Conservation (phyloP, 2,797 vertebrate genomes). For the Moxostoma hubbsi region DNA sequence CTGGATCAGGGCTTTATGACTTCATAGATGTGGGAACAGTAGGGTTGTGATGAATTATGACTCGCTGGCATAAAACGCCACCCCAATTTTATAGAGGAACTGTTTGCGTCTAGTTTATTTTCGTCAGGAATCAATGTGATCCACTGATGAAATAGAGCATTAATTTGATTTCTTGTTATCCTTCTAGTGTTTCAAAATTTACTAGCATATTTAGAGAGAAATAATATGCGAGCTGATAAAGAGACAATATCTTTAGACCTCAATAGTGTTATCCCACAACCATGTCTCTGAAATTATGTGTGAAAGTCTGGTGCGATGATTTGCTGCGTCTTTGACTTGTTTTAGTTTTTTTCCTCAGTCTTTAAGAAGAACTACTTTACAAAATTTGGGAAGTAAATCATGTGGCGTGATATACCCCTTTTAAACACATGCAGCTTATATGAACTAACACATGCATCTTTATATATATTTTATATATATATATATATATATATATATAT, state of each 20-base stretch:
- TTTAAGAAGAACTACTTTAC: too few relatives aligned
- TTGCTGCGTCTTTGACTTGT: neutral
- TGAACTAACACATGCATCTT: too few relatives aligned
- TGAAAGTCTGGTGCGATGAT: neutral
- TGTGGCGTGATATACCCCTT: too few relatives aligned
- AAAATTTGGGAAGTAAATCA: too few relatives aligned
- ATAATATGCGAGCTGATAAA: neutral
- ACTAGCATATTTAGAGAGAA: slow-evolving; percentile 1
- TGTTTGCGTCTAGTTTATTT: slow-evolving; percentile 69
- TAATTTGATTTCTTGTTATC: slow-evolving; percentile 57
- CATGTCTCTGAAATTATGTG: neutral
- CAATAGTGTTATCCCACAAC: neutral
- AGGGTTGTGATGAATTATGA: slow-evolving; percentile 61
- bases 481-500: too few relatives aligned
- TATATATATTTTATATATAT: too few relatives aligned
- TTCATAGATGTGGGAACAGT: slow-evolving; percentile 59
- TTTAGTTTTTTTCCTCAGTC: too few relatives aligned
- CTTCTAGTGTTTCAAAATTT: slow-evolving; percentile 13
- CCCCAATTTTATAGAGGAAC: slow-evolving; percentile 72
- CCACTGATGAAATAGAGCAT: slow-evolving; percentile 57
- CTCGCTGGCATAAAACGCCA: slow-evolving; percentile 63
- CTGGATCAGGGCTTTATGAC: slow-evolving; percentile 60
- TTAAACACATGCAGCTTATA: too few relatives aligned
- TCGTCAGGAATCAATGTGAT: slow-evolving; percentile 74
- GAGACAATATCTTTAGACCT: slow-evolving; percentile 2